Percentiles rank a stretch among this genome's conserved stretches.
Evolutionary conservation across 2,113 vertebrate species (phyloP).

Genomic region (Phaethon lepturus): DNA sequence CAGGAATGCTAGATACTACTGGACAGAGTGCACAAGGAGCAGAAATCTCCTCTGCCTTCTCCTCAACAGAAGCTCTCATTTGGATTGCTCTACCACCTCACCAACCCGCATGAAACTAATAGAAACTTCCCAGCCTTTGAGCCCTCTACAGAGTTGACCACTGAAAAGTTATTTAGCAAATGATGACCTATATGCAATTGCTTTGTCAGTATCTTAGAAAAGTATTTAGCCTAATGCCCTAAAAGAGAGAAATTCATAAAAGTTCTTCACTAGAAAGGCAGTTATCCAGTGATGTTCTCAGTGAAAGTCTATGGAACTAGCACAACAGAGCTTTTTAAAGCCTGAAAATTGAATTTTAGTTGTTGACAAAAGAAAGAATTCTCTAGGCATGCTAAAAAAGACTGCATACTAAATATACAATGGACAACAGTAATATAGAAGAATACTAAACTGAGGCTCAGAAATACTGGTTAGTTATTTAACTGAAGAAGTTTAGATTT

Average conservation of each 20-base stretch:
- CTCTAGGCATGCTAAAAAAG: background rate
- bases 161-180: background rate
- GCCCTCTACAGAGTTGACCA: background rate
- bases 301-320: background rate
- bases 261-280: background rate
- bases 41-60: background rate
- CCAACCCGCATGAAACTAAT: background rate
- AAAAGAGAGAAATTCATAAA: background rate
- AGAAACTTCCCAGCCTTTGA: background rate
- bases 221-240: background rate
- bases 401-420: background rate
- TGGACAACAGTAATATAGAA: background rate
- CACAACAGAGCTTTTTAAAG: background rate
- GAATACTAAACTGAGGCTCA: background rate
- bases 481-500: background rate
- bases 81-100: background rate
- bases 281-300: accelerated
- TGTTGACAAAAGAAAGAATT: background rate
- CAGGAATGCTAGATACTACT: background rate
- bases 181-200: background rate
- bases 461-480: background rate
- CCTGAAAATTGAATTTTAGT: background rate
- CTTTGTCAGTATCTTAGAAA: background rate
- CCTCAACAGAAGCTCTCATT: background rate
- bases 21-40: background rate